Evolutionary conservation across 1,140 invertebrate species (phyloP), one percentile per base, ranked within the genome.

Genomic region (Drosophila elegans): DNA sequence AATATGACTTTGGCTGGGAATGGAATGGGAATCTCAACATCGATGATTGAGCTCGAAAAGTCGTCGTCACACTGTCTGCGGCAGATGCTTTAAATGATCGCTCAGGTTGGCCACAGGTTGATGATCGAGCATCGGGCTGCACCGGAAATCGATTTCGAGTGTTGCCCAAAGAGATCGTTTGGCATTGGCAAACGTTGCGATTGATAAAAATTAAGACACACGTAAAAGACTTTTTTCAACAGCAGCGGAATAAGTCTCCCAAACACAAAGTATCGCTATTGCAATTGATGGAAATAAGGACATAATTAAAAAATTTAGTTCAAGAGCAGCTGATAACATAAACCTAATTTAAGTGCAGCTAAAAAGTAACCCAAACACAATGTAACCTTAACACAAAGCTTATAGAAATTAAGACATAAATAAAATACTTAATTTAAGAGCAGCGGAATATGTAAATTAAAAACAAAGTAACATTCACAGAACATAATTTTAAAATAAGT

Each of bases 31-130:
- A 16, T 36, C 27, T 13, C 10, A 52, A 11, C 34, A 44, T 48
- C 32, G 25, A 63, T 21, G 62, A 38, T 46, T 38, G 21, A 29
- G 67, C 44, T 36, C 53, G 29, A 46, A 46, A 53, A 36, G n/a
- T 68, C 44, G 84, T 62, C 84, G 84, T 89, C 84, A 89, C 84
- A 89, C 84, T 89, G 84, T 89, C 84, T 89, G 84, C 75, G 48
- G 74, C 68, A 78, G 62, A 75, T 83, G 80, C 64, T 64, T 78
- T 61, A 75, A 51, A 27, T 73, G 66, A 62, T 66, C 59, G 52
- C 10, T 68, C 39, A 21, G 16, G 36, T 29, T 56, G 56, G 46
- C 38, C 53, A 56, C 82, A 74, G 64, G 57, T 69, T 68, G 67
- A 71, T 86, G 68, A 71, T 80, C 62, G 52, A 54, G 16, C 16